Percentiles rank a stretch among this genome's conserved stretches.
phyloP scores from a whole-genome alignment of 64 coral and sea anemone genomes.

The Platygyra sinensis region DNA sequence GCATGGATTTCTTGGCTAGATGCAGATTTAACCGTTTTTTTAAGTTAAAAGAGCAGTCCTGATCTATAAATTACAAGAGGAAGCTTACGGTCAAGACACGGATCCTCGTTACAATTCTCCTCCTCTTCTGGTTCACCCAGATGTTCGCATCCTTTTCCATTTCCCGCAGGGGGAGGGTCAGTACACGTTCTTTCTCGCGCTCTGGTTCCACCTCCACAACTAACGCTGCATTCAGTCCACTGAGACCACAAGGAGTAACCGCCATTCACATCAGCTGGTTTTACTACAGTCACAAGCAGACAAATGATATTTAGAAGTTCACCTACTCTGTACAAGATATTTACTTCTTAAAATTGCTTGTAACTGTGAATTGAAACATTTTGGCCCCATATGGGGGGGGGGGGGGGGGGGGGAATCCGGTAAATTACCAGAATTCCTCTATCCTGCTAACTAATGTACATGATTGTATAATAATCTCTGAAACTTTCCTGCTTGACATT shows the following conservation, averaged over 20 bases:
- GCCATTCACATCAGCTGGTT: slow-evolving; percentile 50
- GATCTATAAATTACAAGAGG: no score
- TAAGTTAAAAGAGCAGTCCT: no score
- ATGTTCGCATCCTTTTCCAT: slow-evolving; percentile 16
- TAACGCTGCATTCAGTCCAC: slow-evolving; percentile 66
- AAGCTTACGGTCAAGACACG: slow-evolving; percentile 24
- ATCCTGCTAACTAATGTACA: no score
- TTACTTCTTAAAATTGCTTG: no score
- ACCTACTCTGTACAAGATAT: not conserved
- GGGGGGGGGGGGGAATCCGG: no score
- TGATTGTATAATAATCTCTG: no score
- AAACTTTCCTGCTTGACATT: no score
- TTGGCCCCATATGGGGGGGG: no score
- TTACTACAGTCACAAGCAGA: not conserved
- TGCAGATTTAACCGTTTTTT: no score
- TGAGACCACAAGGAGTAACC: slow-evolving; percentile 73
- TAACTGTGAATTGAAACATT: no score
- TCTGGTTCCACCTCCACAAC: slow-evolving; percentile 45
- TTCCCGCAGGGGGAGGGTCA: slow-evolving; percentile 28
- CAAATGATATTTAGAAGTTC: not conserved
- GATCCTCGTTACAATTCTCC: slow-evolving; percentile 39
- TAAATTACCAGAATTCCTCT: no score
- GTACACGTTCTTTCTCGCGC: slow-evolving; percentile 51
- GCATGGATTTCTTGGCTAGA: no score
- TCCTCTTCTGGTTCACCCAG: slow-evolving; percentile 29